These are phyloP conservation scores for Eurytoma californica DNA, from an alignment of 2,888 invertebrate species.

Conservation along the genomic window DNA sequence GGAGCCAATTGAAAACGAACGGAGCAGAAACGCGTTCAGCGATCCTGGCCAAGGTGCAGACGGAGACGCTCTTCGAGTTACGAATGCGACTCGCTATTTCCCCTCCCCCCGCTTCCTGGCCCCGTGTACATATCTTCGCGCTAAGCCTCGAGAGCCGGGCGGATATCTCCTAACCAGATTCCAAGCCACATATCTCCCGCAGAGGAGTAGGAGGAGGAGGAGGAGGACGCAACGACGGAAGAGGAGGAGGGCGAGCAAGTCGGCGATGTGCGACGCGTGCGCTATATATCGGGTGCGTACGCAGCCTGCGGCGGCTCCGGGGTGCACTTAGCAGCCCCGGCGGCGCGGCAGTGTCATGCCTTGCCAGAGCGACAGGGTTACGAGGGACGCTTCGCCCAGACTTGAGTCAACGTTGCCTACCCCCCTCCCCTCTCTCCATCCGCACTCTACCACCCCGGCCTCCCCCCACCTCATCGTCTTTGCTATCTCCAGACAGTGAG, in stretches of 20 bases:
- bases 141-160: constrained; percentile 28
- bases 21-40: too few species aligned
- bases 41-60: too few species aligned
- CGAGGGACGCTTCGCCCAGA: constrained; percentile 2
- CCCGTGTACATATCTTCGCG: not conserved
- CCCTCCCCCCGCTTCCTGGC: not conserved
- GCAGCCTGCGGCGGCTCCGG: not conserved
- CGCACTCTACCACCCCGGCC: not conserved
- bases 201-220: constrained; percentile 24
- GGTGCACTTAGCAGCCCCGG: constrained; percentile 7
- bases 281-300: not conserved
- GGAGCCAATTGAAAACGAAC: too few species aligned
- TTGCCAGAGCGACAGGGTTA: not conserved
- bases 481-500: constrained; percentile 23
- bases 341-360: not conserved
- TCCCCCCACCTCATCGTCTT: too few species aligned
- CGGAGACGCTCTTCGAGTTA: too few species aligned
- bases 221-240: not conserved
- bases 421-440: not conserved
- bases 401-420: not conserved
- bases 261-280: too few species aligned
- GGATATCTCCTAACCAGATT: constrained; percentile 45
- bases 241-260: not conserved
- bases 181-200: constrained; percentile 51
- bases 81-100: constrained; percentile 4